Conservation (phyloP, 2,113 vertebrate species). For the Mirza zaza region DNA sequence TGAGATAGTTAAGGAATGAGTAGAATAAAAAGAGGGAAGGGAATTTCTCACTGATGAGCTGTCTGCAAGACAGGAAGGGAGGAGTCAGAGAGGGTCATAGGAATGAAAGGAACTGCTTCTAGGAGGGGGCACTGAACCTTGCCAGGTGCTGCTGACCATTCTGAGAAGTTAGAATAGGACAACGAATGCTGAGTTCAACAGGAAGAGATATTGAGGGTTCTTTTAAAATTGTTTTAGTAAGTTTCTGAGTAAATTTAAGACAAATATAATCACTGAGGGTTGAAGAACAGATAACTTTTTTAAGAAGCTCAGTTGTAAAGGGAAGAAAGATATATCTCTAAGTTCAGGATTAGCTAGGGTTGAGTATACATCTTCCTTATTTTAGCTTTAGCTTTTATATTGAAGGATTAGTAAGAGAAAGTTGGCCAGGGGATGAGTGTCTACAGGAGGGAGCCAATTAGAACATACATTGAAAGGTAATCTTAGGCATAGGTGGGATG, state of each 20-base stretch:
- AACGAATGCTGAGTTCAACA: background rate
- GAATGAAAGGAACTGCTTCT: background rate
- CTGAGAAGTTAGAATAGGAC: background rate
- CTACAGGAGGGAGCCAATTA: background rate
- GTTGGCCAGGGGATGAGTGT: background rate
- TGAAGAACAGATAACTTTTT: background rate
- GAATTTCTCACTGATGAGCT: background rate
- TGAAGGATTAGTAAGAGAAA: background rate
- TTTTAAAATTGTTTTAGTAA: background rate
- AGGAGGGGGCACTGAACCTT: background rate
- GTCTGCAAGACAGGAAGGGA: background rate
- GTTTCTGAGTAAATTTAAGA: background rate
- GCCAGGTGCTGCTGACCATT: background rate
- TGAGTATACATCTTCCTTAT: background rate
- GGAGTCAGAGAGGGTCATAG: background rate
- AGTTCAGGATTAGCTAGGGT: background rate
- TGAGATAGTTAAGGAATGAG: background rate
- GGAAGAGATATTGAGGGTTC: background rate
- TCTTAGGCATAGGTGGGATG: background rate
- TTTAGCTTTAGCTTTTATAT: background rate
- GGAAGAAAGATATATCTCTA: background rate
- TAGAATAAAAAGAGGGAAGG: background rate
- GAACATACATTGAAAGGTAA: background rate
- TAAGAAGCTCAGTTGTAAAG: background rate
- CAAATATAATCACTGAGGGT: background rate